Evolutionary conservation across 2,797 vertebrate genomes (phyloP).

Genomic region (Enteromius mattozi): DNA sequence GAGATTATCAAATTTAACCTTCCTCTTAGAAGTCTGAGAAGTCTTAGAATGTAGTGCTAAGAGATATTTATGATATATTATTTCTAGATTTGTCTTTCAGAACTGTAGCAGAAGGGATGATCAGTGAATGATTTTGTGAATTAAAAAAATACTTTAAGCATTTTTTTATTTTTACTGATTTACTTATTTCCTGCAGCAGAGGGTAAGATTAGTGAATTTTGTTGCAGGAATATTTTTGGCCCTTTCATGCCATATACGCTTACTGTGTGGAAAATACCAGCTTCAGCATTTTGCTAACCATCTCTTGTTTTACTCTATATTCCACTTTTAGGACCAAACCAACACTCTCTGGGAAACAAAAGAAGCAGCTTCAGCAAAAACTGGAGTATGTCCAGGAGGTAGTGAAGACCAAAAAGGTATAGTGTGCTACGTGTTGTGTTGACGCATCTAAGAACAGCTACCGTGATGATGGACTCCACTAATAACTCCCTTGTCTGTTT

Average conservation of each 20-base stretch:
- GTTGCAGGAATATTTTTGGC: not conserved
- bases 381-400: conserved; percentile 81
- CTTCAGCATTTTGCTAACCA: not conserved
- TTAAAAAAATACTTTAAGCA: not conserved
- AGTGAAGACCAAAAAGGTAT: conserved; percentile 83
- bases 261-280: not conserved
- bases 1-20: not conserved
- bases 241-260: not conserved
- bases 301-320: not conserved
- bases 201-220: not conserved
- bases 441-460: not conserved
- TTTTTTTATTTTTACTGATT: not conserved
- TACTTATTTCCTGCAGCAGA: not conserved
- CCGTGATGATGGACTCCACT: not conserved
- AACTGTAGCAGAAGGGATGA: not conserved
- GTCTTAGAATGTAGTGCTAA: not conserved
- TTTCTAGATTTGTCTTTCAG: no score
- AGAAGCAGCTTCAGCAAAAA: conserved; percentile 82
- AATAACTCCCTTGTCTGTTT: conserved; percentile 7
- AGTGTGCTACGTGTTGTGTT: conserved; percentile 32
- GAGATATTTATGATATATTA: not conserved
- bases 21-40: not conserved
- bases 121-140: not conserved
- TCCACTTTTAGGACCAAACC: conserved; percentile 71
- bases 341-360: conserved; percentile 82